Percentiles rank a stretch among this genome's conserved stretches.
These are phyloP conservation scores for Corythornis cristatus DNA, from an alignment of 2,113 vertebrate genomes.

Conservation along the genomic window DNA sequence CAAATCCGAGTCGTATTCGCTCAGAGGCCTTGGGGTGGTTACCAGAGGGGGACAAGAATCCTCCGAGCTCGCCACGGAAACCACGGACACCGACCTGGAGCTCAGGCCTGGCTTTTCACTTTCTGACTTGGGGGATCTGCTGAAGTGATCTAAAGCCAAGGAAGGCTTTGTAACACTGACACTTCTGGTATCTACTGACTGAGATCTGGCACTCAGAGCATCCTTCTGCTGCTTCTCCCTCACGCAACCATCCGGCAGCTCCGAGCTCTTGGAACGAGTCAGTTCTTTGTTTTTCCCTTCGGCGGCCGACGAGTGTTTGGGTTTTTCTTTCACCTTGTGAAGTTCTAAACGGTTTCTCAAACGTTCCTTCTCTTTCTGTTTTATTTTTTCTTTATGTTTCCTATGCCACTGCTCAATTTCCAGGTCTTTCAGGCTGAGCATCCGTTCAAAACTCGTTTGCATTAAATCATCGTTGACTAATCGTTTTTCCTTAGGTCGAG, in stretches of 20 bases:
- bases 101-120: conserved; percentile 85
- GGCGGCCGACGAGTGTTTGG: conserved; percentile 64
- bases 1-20: conserved; percentile 91
- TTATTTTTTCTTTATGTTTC: conserved; percentile 98
- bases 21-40: conserved; percentile 83
- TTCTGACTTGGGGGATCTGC: conserved; percentile 89
- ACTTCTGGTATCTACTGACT: conserved; percentile 87
- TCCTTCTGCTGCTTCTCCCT: conserved; percentile 88
- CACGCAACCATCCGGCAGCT: conserved; percentile 80
- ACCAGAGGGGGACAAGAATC: conserved; percentile 89
- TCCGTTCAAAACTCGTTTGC: conserved; percentile 98
- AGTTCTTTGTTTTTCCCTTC: conserved; percentile 89
- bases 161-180: conserved; percentile 75
- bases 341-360: conserved; percentile 88
- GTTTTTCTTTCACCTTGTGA: conserved; percentile 85
- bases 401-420: conserved; percentile 98
- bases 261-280: conserved; percentile 90
- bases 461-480: conserved; percentile 97
- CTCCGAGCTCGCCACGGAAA: conserved; percentile 93
- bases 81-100: conserved; percentile 89
- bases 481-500: conserved; percentile 92
- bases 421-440: conserved; percentile 97
- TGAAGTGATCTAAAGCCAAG: conserved; percentile 81
- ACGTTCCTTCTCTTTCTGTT: conserved; percentile 95
- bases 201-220: conserved; percentile 78